Evolutionary conservation across 2,113 vertebrate genomes (phyloP).

Genomic region (Leucopsar rothschildi): DNA sequence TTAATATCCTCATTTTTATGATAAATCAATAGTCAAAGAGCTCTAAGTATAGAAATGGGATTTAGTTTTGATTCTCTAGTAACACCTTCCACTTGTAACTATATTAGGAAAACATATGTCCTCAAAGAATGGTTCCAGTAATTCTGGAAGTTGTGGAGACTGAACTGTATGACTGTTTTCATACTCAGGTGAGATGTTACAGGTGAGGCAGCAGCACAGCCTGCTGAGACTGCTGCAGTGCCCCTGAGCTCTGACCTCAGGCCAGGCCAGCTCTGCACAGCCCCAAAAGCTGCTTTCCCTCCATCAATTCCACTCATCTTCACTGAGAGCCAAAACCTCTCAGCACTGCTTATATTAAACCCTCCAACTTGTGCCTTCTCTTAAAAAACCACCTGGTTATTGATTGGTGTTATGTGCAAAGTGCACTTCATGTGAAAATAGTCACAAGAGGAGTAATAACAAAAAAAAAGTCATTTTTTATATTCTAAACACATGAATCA

Average conservation of each 20-base stretch:
- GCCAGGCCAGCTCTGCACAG: background rate
- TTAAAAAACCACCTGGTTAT: background rate
- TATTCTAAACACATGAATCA: background rate
- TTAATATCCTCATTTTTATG: background rate
- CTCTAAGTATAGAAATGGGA: accelerated
- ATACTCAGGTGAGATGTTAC: background rate
- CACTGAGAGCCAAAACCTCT: background rate
- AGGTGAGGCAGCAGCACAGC: background rate
- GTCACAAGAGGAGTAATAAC: background rate
- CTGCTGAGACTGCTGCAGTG: background rate
- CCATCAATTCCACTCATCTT: background rate
- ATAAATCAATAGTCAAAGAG: background rate
- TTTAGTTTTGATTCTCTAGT: background rate
- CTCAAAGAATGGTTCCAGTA: background rate
- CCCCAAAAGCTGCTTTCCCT: accelerated
- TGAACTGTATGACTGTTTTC: background rate
- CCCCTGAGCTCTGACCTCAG: background rate
- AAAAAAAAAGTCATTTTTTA: background rate
- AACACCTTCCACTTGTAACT: background rate
- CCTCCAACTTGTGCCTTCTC: background rate
- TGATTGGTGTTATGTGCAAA: background rate
- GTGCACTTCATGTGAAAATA: accelerated
- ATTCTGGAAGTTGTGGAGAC: background rate
- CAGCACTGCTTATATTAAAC: background rate
- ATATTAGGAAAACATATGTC: background rate